Evolutionary conservation across 2,113 vertebrate genomes (phyloP), one percentile per base, ranked within the genome.

Genomic region (Neodon shergylaensis): DNA sequence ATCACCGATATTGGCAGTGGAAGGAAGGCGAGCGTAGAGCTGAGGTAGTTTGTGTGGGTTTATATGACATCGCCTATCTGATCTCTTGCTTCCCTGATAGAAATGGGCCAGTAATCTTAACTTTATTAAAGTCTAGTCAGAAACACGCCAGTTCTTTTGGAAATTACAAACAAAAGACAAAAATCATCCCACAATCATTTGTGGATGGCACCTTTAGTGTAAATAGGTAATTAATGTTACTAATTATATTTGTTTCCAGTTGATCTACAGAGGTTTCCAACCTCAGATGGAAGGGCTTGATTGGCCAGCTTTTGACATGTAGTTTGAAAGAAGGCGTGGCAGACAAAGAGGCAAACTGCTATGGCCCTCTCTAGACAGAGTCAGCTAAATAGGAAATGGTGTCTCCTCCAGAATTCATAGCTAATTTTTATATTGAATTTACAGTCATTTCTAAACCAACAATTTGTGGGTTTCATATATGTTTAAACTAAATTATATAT

Each of bases 361-460:
- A 88, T 81, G 73, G 39, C 47, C 36, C 74, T 77, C 5, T 78
- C 26, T 78, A 31, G 9, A 87, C 52, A 39, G 63, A 39, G 54
- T 85, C 88, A 95, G n/a, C 92, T 92, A 79, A 85, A 84, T 47
- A 10, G 89, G 47, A 81, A 94, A 88, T 94, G 9, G 28, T 87
- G 21, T 92, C 24, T 92, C 39, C 90, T 73, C 19, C 1, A 78
- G 47, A 94, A 89, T 78, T 70, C 58, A 31, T 77, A 82, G 76
- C 44, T 90, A 5, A 44, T n/a, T 33, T 63, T 90, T 77, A 52
- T 58, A 61, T 84, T 88, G 68, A 88, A 36, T 52, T 6, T 85
- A 49, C 9, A 84, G 21, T 93, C 5, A 28, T 24, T 93, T 93
- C 90, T 95, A 21, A 84, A 90, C 42, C 78, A 42, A 4, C 66